phyloP scores from a whole-genome alignment of 2,888 invertebrate genomes.

The Drosophila phalerata region DNA sequence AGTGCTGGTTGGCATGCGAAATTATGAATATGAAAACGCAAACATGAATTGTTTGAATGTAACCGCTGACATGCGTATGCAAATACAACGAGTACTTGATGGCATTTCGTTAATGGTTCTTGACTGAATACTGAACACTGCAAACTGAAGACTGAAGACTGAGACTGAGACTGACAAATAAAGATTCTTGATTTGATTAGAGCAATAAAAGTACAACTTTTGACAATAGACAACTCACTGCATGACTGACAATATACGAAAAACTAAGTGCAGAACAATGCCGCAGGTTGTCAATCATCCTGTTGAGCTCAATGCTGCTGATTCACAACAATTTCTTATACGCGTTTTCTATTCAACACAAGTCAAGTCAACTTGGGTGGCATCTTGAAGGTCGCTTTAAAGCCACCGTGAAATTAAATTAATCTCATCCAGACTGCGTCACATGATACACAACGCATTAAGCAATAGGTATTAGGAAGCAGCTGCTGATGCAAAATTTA shows the following conservation, averaged over 20 bases:
- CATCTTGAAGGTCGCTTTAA: conserved; percentile 56
- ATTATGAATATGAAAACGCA: conserved; percentile 69
- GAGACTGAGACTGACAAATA: conserved; percentile 18
- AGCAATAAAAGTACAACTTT: conserved; percentile 48
- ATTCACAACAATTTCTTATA: not conserved
- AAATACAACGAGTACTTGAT: conserved; percentile 48
- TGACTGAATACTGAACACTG: conserved; percentile 19
- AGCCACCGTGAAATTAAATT: conserved; percentile 64
- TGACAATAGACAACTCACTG: conserved; percentile 32
- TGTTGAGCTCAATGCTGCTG: conserved; percentile 7
- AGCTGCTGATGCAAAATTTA: conserved; percentile 46
- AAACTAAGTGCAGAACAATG: conserved; percentile 38
- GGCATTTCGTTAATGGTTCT: conserved; percentile 55
- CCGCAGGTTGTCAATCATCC: conserved; percentile 61
- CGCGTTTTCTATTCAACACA: conserved; percentile 10
- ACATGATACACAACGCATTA: conserved; percentile 49
- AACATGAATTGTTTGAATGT: conserved; percentile 7
- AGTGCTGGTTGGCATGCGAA: conserved; percentile 31
- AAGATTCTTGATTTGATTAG: conserved; percentile 50
- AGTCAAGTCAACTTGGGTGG: conserved; percentile 15
- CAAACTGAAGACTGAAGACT: not conserved
- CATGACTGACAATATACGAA: conserved; percentile 30
- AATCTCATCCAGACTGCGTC: conserved; percentile 49
- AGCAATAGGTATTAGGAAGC: conserved; percentile 54
- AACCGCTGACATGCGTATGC: conserved; percentile 48